Base-by-base conservation (phyloP, 2,797 vertebrate species). In the Danio aesculapii region DNA sequence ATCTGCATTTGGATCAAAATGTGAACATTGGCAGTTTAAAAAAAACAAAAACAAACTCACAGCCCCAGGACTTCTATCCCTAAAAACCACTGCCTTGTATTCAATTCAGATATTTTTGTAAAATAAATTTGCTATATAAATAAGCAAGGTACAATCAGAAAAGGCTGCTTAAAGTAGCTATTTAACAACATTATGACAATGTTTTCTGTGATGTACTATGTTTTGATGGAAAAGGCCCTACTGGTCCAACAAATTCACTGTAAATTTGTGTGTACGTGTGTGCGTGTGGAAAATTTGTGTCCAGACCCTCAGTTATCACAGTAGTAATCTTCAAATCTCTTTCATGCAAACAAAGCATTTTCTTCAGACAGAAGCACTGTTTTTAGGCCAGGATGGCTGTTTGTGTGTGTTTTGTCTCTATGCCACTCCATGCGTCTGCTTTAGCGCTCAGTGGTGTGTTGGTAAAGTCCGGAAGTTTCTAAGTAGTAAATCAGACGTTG, bases 401-500 rank as follows among this genome's bases (percentile, higher is more conserved):
- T 67, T 81, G 63, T 59, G 77, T 59, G 21, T 39, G 44, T 64
- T 49, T 53, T 68, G 77, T 80, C 47, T 73, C n/a, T 49, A 16
- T 63, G 75, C 69, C 57, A 75, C 49, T 77, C 46, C 5, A 67
- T 71, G 17, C 47, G 13, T 83, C 84, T 84, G 84, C 70, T 81
- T 75, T 83, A 81, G 47, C 21, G 5, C 67, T 84, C 74, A 81
- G 83, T n/a, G 53, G 66, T 78, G 43, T 81, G 68, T 75, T 77
- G 70, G 77, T 47, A 53, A 59, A 84, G 71, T 79, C 63, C 55
- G 58, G 79, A 87, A 82, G 64, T 58, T 81, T 64, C 52, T 68
- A 53, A 71, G 66, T 64, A 75, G 63, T 83, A 84, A 86, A 84
- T 84, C 79, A 83, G 81, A 66, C 13, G 46, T 49, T 53, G 9